phyloP scores from a whole-genome alignment of 2,888 invertebrate species.

The Formica aserva region DNA sequence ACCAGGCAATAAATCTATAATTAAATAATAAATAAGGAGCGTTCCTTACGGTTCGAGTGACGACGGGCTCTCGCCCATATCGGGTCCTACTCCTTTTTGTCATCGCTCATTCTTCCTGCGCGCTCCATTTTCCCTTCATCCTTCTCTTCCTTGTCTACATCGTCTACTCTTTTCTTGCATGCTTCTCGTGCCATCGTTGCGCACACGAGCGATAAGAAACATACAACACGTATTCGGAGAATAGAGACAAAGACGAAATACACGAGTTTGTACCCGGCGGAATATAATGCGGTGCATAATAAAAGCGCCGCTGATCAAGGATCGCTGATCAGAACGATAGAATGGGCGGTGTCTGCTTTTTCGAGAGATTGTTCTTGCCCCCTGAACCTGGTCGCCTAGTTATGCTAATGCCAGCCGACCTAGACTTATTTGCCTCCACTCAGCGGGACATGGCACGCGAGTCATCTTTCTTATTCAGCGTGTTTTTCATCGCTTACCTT shows the following conservation, averaged over 20 bases:
- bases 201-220: slow-evolving; percentile 35
- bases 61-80: slow-evolving; percentile 80
- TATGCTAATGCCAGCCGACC: slow-evolving; percentile 69
- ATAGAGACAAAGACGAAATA: slow-evolving; percentile 41
- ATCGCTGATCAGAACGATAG: slow-evolving; percentile 61
- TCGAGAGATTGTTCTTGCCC: slow-evolving; percentile 54
- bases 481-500: slow-evolving; percentile 72
- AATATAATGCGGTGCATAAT: slow-evolving; percentile 68
- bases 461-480: slow-evolving; percentile 67
- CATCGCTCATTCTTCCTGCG: slow-evolving; percentile 66
- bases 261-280: slow-evolving; percentile 35
- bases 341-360: slow-evolving; percentile 67
- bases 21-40: slow-evolving; percentile 83
- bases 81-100: slow-evolving; percentile 81
- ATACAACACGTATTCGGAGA: slow-evolving; percentile 9
- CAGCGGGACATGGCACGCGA: slow-evolving; percentile 75
- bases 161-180: slow-evolving; percentile 41
- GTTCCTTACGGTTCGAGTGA: slow-evolving; percentile 70
- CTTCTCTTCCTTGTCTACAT: slow-evolving; percentile 58
- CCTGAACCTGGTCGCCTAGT: slow-evolving; percentile 71
- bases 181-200: slow-evolving; percentile 31
- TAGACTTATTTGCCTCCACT: slow-evolving; percentile 71
- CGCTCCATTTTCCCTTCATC: slow-evolving; percentile 57
- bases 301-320: slow-evolving; percentile 77
- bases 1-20: slow-evolving; percentile 81